Percentiles rank a stretch among this genome's conserved stretches.
These are phyloP conservation scores for Amniataba percoides DNA, from an alignment of 2,797 vertebrate genomes.

Conservation along the genomic window DNA sequence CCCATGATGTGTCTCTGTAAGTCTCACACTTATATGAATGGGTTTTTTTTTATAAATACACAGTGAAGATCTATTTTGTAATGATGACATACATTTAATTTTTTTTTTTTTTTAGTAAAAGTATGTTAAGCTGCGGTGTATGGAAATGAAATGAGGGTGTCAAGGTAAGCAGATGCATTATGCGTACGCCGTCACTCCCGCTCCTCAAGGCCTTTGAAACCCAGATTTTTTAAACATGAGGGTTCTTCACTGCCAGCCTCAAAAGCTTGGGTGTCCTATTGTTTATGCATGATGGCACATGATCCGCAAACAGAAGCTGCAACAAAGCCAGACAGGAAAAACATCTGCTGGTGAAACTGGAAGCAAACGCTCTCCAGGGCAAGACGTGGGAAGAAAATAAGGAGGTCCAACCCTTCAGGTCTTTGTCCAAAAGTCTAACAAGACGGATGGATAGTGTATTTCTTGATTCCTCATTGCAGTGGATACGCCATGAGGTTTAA, in stretches of 20 bases:
- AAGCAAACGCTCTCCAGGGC: slow-evolving; percentile 2
- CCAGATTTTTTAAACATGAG: slow-evolving; percentile 39
- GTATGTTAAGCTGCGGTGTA: neutral
- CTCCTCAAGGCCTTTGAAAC: slow-evolving; percentile 52
- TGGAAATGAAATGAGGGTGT: slow-evolving; percentile 37
- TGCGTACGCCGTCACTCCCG: slow-evolving; percentile 29
- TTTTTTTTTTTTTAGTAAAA: neutral
- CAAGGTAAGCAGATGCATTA: slow-evolving; percentile 46
- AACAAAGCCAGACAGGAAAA: neutral
- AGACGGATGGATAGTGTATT: neutral
- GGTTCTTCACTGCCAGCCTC: slow-evolving; percentile 16
- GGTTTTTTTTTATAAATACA: slow-evolving; percentile 40
- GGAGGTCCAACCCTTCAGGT: neutral
- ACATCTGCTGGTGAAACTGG: slow-evolving; percentile 24
- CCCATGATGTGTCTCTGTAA: slow-evolving; percentile 31
- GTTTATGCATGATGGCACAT: slow-evolving; percentile 48
- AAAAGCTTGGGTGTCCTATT: slow-evolving; percentile 31
- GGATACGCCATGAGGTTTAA: neutral
- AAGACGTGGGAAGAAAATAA: neutral
- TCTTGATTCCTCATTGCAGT: neutral
- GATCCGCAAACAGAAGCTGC: slow-evolving; percentile 18
- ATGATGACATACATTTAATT: slow-evolving; percentile 10
- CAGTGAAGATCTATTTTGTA: slow-evolving; percentile 20
- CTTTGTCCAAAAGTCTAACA: neutral
- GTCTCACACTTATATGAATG: slow-evolving; percentile 32